These are phyloP conservation scores for Theocolax elegans DNA, from an alignment of 1,140 invertebrate genomes.

Conservation along the genomic window DNA sequence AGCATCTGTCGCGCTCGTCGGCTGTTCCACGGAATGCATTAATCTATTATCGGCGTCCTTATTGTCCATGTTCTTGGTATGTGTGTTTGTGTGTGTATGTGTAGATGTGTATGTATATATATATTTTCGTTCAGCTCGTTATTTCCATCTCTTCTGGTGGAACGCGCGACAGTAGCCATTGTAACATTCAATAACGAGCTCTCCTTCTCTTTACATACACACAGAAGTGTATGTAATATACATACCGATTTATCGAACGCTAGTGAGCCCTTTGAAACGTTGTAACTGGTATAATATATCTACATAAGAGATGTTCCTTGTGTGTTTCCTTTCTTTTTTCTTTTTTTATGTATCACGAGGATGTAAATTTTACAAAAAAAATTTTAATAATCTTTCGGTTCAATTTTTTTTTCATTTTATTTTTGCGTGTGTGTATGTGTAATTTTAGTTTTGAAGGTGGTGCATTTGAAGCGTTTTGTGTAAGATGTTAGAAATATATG, in stretches of 20 bases:
- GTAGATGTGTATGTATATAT: not conserved
- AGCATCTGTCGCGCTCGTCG: slow-evolving; percentile 23
- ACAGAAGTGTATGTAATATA: slow-evolving; percentile 13
- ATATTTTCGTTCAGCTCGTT: slow-evolving; percentile 31
- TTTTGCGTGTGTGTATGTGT: no score
- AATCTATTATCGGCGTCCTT: slow-evolving; percentile 27
- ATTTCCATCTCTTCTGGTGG: slow-evolving; percentile 27
- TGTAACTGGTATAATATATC: slow-evolving; percentile 11
- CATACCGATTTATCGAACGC: slow-evolving; percentile 32
- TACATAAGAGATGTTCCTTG: not conserved
- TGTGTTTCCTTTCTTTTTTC: no score
- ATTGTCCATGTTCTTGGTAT: not conserved
- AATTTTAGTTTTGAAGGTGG: no score
- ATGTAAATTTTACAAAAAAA: no score
- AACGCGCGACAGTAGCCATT: slow-evolving; percentile 28
- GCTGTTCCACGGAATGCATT: slow-evolving; percentile 27
- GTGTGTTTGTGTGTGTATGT: not conserved
- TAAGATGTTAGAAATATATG: no score
- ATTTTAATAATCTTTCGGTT: no score
- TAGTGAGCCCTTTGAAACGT: not conserved
- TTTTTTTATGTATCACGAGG: no score
- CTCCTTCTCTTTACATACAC: not conserved
- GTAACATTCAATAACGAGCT: slow-evolving; percentile 39
- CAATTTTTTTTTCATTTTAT: no score
- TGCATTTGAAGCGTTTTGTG: no score